These are phyloP conservation scores for Cremastinae sp. DNA, from an alignment of 2,888 invertebrate species.

Conservation along the genomic window DNA sequence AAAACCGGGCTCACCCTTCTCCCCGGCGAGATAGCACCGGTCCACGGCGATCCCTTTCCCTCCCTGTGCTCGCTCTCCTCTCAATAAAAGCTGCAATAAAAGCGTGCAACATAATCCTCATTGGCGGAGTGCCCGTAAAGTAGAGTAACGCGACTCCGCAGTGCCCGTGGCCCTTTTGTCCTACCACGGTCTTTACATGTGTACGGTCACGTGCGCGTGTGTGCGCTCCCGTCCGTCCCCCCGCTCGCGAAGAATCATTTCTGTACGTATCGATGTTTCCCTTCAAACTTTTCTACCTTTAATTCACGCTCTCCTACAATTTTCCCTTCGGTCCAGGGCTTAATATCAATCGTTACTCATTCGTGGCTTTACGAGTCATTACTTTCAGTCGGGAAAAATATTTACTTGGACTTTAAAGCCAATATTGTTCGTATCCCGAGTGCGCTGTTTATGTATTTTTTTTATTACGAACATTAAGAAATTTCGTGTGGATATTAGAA, in stretches of 20 bases:
- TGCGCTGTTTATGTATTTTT: too few relatives aligned
- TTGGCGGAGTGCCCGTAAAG: slow-evolving; percentile 72
- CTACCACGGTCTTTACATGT: slow-evolving; percentile 30
- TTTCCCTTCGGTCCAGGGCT: slow-evolving; percentile 48
- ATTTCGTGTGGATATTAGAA: too few relatives aligned
- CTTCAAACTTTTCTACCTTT: not conserved
- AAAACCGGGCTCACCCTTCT: slow-evolving; percentile 41
- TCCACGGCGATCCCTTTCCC: slow-evolving; percentile 26
- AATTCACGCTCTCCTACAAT: slow-evolving; percentile 12
- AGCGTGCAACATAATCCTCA: slow-evolving; percentile 74
- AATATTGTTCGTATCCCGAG: not conserved
- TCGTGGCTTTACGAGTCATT: slow-evolving; percentile 53
- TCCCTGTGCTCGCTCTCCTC: slow-evolving; percentile 19
- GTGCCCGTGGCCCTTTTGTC: slow-evolving; percentile 55
- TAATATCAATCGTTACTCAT: slow-evolving; percentile 54
- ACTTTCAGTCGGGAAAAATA: slow-evolving; percentile 42
- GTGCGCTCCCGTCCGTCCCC: not conserved
- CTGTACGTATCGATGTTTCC: slow-evolving; percentile 11
- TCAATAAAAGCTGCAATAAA: slow-evolving; percentile 73
- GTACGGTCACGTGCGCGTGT: not conserved
- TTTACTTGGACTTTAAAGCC: slow-evolving; percentile 6
- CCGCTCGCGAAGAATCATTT: not conserved
- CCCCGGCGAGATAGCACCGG: slow-evolving; percentile 22
- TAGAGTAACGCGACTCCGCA: slow-evolving; percentile 65
- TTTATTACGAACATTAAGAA: too few relatives aligned